Evolutionary conservation across 30 jellyfish, hydroid and myxozoan species (phyloP).

Genomic region (Aurelia sp.): DNA sequence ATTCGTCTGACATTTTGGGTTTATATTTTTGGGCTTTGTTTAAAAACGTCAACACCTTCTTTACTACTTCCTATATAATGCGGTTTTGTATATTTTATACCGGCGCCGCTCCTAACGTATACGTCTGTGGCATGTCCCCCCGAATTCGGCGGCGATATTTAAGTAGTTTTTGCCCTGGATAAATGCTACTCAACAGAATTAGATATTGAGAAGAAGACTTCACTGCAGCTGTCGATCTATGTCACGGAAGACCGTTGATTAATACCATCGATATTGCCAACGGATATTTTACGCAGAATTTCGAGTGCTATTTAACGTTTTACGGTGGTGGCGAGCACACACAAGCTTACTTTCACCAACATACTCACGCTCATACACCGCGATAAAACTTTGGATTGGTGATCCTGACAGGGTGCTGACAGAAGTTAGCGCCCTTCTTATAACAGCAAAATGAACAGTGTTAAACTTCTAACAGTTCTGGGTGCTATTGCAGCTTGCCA

Average conservation of each 20-base stretch:
- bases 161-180: conserved; percentile 55
- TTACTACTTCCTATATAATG: conserved; percentile 64
- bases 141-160: conserved; percentile 62
- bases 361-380: conserved; percentile 29
- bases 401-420: conserved; percentile 86
- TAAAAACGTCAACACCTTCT: conserved; percentile 62
- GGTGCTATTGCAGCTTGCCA: conserved; percentile 43
- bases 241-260: conserved; percentile 66
- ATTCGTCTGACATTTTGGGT: conserved; percentile 59
- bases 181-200: conserved; percentile 56
- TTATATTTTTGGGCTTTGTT: conserved; percentile 52
- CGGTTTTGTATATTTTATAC: conserved; percentile 44
- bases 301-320: conserved; percentile 12
- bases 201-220: conserved; percentile 45
- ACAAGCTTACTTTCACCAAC: conserved; percentile 23
- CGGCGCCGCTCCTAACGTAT: conserved; percentile 60
- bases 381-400: conserved; percentile 55
- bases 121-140: conserved; percentile 49
- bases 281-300: conserved; percentile 1
- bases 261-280: conserved; percentile 28
- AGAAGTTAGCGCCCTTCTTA: conserved; percentile 66
- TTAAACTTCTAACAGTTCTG: conserved; percentile 23
- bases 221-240: conserved; percentile 48
- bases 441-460: conserved; percentile 54
- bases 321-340: conserved; percentile 6